Evolutionary conservation across 2,888 invertebrate species (phyloP), one percentile per base, ranked within the genome.

Genomic region (Teinopalpus imperialis): DNA sequence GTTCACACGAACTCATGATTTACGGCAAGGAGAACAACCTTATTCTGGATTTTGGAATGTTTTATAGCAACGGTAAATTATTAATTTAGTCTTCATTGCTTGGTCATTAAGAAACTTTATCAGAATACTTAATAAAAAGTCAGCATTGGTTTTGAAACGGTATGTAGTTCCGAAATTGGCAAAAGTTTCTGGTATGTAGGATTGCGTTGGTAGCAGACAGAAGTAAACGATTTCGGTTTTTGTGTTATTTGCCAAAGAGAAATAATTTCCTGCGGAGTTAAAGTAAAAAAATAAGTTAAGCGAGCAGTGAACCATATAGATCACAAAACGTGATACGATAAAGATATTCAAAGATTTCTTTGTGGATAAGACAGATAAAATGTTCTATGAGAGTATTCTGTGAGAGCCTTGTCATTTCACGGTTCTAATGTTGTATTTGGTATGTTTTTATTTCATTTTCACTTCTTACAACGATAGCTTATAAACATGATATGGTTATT

Each of bases 1-100:
- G 53, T 81, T 85, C 81, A 83, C 85, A 79, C 83, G 75, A 73
- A 63, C 57, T 49, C 44, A 69, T 63, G 63, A 85, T 83, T 83
- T 85, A 79, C 69, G 58, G 56, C 58, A 63, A 63, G 59, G 64
- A 54, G 55, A 55, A 53, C 57, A 54, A 56, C 54, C 52, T 56
- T 54, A 44, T 45, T 48, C 32, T 43, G 48, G 30, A 40, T 35
- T 37, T 24, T 42, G 5, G 18, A 27, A 12, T 39, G 10, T 9
- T 34, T 24, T 23, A 10, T 32, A 24, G 21, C 5, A 7, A 14
- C 12, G 18, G 29, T n/a, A 2, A 37, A 26, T 7, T 7, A 1
- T 30, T 10, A 12, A 27, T 32, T 18, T 31, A 0, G 6, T 24
- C 34, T 60, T 32, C 53, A 52, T 49, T 51, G 34, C 56, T 23